Base-by-base conservation (phyloP, 2,888 invertebrate species). In the Lydus trimaculatus region DNA sequence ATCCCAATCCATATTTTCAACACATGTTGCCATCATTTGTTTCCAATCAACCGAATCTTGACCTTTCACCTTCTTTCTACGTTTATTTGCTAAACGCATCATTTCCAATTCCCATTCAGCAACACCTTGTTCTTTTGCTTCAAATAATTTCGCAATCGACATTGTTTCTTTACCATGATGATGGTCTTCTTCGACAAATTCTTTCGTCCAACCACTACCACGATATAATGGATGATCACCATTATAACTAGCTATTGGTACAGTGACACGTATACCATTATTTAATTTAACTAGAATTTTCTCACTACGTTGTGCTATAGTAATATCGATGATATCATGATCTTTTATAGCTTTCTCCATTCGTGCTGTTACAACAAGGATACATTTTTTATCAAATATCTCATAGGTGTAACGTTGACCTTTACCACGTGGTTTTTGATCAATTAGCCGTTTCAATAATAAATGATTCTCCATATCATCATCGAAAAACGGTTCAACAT, bases 271-370 rank as follows among this genome's bases (percentile, higher is more conserved):
- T 64, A 89, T 88, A 2, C 92, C 92, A 75, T 91, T 90, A 78
- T 89, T 89, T 75, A 91, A 86, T 84, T 91, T 90, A 31, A 92
- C 87, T 7, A 93, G 84, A 71, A 93, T 89, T 66, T 91, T 92
- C 80, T 93, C 92, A 67, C 91, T 90, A 79, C 92, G 90, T 78
- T 92, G 91, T 9, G 92, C 92, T 43, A 93, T 86, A 89, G 92
- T 91, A 6, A 94, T 90, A 78, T 93, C 92, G 72, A 90, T 87
- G 56, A 94, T 91, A 75, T 92, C 92, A 74, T 91, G 92, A 76
- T 92, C 92, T 58, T 92, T 87, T 62, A 94, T 90, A 2, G 93
- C 92, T 20, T 90, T 91, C 82, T 94, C 94, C 84, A 94, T 87
- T 73, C 89, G 89, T 63, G 91, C 90, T 2, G 91, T 90, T 77